These are phyloP conservation scores for Luffia ferchaultella DNA, from an alignment of 2,888 invertebrate genomes.

Conservation along the genomic window DNA sequence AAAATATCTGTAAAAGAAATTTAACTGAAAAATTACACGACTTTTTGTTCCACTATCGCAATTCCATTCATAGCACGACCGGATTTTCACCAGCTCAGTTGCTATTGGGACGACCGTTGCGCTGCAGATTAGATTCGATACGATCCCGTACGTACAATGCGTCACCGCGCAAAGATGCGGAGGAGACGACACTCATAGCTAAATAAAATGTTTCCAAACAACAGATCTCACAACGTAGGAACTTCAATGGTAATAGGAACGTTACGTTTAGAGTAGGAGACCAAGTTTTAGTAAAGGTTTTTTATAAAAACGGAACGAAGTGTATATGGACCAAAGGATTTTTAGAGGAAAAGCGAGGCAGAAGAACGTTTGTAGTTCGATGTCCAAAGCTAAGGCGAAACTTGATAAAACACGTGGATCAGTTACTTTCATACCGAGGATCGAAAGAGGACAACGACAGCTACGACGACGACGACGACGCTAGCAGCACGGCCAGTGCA, in stretches of 20 bases:
- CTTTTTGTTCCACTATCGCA: too few relatives aligned
- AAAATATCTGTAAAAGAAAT: too few relatives aligned
- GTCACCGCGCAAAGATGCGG: not conserved
- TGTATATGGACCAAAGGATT: not conserved
- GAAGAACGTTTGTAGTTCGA: too few relatives aligned
- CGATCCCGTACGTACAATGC: not conserved
- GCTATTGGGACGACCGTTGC: slow-evolving; percentile 10
- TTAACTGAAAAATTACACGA: too few relatives aligned
- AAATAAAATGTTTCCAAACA: not conserved
- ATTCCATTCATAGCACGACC: slow-evolving; percentile 11
- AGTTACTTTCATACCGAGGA: too few relatives aligned
- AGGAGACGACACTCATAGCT: not conserved
- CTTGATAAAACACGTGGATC: too few relatives aligned
- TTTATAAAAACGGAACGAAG: not conserved
- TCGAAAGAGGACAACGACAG: too few relatives aligned
- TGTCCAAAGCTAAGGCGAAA: too few relatives aligned
- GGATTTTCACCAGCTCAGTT: slow-evolving; percentile 13
- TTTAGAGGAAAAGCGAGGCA: too few relatives aligned
- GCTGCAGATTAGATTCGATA: slow-evolving; percentile 11
- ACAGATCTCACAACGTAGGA: not conserved
- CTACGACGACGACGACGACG: too few relatives aligned
- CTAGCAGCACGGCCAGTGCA: too few relatives aligned
- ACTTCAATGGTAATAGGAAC: not conserved
- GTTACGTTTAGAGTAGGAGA: too few relatives aligned
- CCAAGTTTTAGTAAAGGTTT: not conserved